phyloP scores from a whole-genome alignment of 2,797 vertebrate genomes.

The Eulemur albifrons region DNA sequence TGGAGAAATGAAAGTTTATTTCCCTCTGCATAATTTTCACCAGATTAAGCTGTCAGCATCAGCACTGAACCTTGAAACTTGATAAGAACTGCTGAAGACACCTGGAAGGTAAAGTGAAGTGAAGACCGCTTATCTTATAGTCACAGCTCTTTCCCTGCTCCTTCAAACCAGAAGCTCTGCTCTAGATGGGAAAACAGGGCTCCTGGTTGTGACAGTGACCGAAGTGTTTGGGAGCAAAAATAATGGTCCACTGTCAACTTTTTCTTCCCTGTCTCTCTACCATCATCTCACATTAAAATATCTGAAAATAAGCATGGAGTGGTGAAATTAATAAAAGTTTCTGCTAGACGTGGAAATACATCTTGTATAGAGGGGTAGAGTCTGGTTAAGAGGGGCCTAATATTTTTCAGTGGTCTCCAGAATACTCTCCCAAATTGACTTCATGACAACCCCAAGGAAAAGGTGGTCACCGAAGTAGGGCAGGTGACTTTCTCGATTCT shows the following conservation, averaged over 20 bases:
- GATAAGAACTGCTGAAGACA: background rate
- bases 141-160: background rate
- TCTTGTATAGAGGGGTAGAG: rapidly evolving
- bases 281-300: background rate
- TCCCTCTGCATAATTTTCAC: background rate
- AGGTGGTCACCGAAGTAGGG: background rate
- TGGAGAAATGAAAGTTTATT: background rate
- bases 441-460: background rate
- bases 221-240: background rate
- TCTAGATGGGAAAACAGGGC: background rate
- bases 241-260: background rate
- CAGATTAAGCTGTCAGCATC: background rate
- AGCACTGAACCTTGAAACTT: background rate
- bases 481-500: background rate
- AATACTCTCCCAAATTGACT: background rate
- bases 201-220: no score
- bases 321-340: background rate
- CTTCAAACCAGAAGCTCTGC: background rate
- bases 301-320: background rate
- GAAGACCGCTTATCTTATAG: background rate
- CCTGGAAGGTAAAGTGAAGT: background rate
- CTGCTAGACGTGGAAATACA: background rate
- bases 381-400: background rate
- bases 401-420: background rate
- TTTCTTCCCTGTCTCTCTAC: background rate